These are phyloP conservation scores for Sciurus niger DNA, from an alignment of 2,113 vertebrate species.

Conservation along the genomic window DNA sequence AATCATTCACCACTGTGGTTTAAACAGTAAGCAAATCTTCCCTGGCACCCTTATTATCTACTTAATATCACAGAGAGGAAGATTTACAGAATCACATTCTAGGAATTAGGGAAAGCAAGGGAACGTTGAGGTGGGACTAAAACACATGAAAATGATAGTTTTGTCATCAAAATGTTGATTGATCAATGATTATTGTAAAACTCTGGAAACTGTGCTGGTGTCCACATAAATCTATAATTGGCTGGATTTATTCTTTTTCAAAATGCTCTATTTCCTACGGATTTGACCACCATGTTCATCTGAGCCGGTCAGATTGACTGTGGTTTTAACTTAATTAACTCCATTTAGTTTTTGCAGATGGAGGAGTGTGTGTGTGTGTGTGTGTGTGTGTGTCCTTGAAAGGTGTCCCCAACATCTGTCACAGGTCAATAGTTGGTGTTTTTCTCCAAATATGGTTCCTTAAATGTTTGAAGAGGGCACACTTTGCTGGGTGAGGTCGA, in stretches of 20 bases:
- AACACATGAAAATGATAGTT: constrained; percentile 88
- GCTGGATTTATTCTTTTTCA: constrained; percentile 86
- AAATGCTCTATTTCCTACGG: constrained; percentile 88
- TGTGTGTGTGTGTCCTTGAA: constrained; percentile 63
- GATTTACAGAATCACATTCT: constrained; percentile 88
- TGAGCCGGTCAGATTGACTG: constrained; percentile 85
- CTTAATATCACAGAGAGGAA: constrained; percentile 86
- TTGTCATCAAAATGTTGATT: constrained; percentile 88
- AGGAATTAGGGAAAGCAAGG: constrained; percentile 90
- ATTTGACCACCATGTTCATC: constrained; percentile 88
- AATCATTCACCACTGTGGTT: constrained; percentile 88
- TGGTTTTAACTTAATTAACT: constrained; percentile 90
- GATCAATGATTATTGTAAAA: constrained; percentile 91
- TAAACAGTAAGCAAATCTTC: constrained; percentile 90
- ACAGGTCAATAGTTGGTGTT: constrained; percentile 59
- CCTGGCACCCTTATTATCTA: constrained; percentile 89
- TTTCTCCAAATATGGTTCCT: constrained; percentile 60
- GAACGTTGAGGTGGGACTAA: constrained; percentile 86
- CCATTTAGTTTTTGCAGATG: constrained; percentile 73
- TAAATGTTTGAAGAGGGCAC: constrained; percentile 77
- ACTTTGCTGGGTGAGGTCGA: neutral
- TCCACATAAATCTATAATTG: constrained; percentile 88
- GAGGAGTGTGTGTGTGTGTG: neutral
- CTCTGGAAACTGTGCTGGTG: constrained; percentile 83
- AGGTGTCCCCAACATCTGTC: constrained; percentile 76